A percentile compares a stretch with the other conserved stretches of the same genome.
Conservation (phyloP, 2,113 vertebrate species). For the Ammodytes dubius region DNA sequence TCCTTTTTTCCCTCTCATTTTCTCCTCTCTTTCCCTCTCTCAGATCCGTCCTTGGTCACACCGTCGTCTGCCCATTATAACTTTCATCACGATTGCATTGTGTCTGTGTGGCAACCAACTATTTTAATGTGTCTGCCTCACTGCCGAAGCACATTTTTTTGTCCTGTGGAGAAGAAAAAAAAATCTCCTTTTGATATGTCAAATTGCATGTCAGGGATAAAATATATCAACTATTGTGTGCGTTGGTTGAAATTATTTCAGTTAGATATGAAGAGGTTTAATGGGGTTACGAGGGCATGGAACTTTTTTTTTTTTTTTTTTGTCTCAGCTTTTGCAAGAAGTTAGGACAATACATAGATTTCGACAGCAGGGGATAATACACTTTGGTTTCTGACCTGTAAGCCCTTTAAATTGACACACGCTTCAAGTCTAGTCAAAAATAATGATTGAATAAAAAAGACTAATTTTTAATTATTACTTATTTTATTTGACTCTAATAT, state of each 20-base stretch:
- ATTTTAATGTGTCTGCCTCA: constrained; percentile 61
- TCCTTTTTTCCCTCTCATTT: constrained; percentile 72
- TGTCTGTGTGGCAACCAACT: constrained; percentile 62
- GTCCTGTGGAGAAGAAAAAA: constrained; percentile 46
- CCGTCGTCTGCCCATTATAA: constrained; percentile 66
- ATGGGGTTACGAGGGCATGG: background rate
- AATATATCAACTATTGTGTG: constrained; percentile 30
- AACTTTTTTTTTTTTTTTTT: background rate
- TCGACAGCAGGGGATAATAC: background rate
- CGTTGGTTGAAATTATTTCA: constrained; percentile 24
- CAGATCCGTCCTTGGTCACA: constrained; percentile 75
- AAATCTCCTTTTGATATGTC: constrained; percentile 33
- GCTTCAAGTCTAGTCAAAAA: no score
- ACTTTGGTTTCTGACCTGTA: background rate
- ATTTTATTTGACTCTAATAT: background rate
- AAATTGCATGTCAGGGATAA: constrained; percentile 19
- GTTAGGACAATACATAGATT: background rate
- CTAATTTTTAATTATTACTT: no score
- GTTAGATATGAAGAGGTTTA: constrained; percentile 24
- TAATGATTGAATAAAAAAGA: no score
- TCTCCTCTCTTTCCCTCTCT: constrained; percentile 54
- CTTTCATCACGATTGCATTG: constrained; percentile 68
- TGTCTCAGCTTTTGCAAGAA: background rate
- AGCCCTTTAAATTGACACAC: no score
- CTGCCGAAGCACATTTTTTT: constrained; percentile 39